phyloP scores from a whole-genome alignment of 2,797 vertebrate genomes.

The Erethizon dorsatum region DNA sequence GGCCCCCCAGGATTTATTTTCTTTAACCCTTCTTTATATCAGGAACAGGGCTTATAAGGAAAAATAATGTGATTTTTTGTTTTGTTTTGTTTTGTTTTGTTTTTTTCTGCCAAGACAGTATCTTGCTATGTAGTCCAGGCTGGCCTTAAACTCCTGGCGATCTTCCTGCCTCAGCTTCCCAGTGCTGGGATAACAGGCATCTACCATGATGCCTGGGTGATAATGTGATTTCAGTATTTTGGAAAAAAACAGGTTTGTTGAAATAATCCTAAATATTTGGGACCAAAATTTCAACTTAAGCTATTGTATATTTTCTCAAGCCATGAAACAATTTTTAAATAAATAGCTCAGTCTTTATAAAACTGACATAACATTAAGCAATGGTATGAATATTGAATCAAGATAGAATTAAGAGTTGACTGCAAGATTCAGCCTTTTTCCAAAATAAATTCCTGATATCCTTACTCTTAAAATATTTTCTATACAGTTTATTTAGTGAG shows the following conservation, averaged over 20 bases:
- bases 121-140: neutral
- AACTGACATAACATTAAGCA: slow-evolving; percentile 35
- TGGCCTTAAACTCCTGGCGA: neutral
- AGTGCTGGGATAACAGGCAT: neutral
- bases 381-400: slow-evolving; percentile 1
- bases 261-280: slow-evolving; percentile 56
- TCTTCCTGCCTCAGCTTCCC: neutral
- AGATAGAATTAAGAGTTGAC: slow-evolving; percentile 1
- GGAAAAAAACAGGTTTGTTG: slow-evolving; percentile 26
- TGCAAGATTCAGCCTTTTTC: slow-evolving; percentile 14
- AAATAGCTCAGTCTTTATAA: neutral
- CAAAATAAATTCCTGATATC: neutral
- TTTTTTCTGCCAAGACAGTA: neutral
- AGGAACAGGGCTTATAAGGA: neutral
- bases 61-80: neutral
- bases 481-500: neutral
- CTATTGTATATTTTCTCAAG: slow-evolving; percentile 37
- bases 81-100: too few species aligned
- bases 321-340: slow-evolving; percentile 61
- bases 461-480: slow-evolving; percentile 44
- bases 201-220: neutral
- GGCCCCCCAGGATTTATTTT: slow-evolving; percentile 31
- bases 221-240: slow-evolving; percentile 35
- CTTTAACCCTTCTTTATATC: slow-evolving; percentile 12
- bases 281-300: slow-evolving; percentile 26